phyloP scores from a whole-genome alignment of 2,888 invertebrate genomes.

The Cylloceria caligata region DNA sequence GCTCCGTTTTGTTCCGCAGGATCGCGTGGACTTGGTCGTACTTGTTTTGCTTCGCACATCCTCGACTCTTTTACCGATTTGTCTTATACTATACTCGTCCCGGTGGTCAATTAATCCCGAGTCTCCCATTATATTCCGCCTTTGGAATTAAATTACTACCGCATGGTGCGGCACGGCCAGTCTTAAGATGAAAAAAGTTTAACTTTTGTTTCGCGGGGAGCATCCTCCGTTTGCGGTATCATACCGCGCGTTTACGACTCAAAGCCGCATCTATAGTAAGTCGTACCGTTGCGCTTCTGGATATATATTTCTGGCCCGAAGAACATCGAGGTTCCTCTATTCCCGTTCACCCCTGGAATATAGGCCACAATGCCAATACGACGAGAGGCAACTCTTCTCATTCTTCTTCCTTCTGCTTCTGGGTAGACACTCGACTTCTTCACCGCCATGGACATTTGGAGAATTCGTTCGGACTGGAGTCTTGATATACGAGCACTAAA shows the following conservation, averaged over 20 bases:
- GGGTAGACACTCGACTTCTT: constrained; percentile 5
- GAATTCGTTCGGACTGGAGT: constrained; percentile 60
- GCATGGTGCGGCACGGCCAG: not conserved
- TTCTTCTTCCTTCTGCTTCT: constrained; percentile 10
- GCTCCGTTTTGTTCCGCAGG: constrained; percentile 31
- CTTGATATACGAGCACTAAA: constrained; percentile 79
- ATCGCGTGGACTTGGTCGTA: constrained; percentile 8
- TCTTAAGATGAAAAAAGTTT: constrained; percentile 3
- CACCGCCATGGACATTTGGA: constrained; percentile 16
- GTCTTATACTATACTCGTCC: constrained; percentile 1
- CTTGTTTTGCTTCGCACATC: constrained; percentile 27
- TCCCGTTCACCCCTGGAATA: not conserved
- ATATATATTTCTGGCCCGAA: not conserved
- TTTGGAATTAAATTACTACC: constrained; percentile 13
- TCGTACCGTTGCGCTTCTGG: not conserved
- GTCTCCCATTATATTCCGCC: constrained; percentile 34
- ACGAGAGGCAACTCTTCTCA: not conserved
- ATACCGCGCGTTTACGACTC: not conserved
- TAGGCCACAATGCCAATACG: not conserved
- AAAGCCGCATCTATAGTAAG: constrained; percentile 21
- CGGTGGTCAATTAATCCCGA: constrained; percentile 29
- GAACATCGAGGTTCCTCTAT: not conserved
- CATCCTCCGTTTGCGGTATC: not conserved
- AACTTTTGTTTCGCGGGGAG: not conserved
- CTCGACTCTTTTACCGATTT: constrained; percentile 7